Percentiles rank a stretch among this genome's conserved stretches.
Evolutionary conservation across 1,140 invertebrate genomes (phyloP).

Genomic region (Drosophila sucinea): DNA sequence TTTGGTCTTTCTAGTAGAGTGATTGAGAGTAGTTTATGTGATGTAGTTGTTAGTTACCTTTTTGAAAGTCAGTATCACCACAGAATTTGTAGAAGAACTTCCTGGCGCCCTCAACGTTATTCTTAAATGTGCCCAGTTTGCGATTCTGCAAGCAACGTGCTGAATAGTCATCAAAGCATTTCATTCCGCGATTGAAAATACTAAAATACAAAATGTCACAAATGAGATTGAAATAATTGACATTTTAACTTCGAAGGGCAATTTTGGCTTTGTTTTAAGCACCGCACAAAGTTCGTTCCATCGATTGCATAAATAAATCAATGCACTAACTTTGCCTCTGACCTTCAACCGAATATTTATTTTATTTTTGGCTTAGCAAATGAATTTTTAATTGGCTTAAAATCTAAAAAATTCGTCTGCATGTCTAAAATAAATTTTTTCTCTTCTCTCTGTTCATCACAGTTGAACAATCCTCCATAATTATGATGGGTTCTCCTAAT

Average conservation of each 20-base stretch:
- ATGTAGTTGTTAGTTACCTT: constrained; percentile 51
- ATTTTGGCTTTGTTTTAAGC: too few relatives aligned
- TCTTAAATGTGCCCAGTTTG: constrained; percentile 64
- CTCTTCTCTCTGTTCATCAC: too few relatives aligned
- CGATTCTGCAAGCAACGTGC: constrained; percentile 66
- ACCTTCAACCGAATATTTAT: not conserved
- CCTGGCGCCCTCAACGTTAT: constrained; percentile 74
- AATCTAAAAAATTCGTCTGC: not conserved
- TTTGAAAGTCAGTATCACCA: constrained; percentile 67
- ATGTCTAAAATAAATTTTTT: too few relatives aligned
- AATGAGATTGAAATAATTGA: constrained; percentile 4
- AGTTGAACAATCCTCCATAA: too few relatives aligned
- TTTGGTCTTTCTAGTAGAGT: too few relatives aligned
- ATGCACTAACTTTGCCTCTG: too few relatives aligned
- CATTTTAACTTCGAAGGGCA: not conserved
- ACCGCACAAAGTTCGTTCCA: too few relatives aligned
- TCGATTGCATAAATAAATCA: too few relatives aligned
- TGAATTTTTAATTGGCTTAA: not conserved
- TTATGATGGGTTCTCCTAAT: not conserved
- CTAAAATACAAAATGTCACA: constrained; percentile 38
- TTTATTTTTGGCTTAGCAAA: constrained; percentile 7
- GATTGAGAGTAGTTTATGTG: too few relatives aligned
- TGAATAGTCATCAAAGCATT: constrained; percentile 76
- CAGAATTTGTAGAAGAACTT: constrained; percentile 78
- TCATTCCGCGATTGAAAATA: constrained; percentile 78